These are phyloP conservation scores for Calyptommatus sinebrachiatus DNA, from an alignment of 2,113 vertebrate species.

Conservation along the genomic window DNA sequence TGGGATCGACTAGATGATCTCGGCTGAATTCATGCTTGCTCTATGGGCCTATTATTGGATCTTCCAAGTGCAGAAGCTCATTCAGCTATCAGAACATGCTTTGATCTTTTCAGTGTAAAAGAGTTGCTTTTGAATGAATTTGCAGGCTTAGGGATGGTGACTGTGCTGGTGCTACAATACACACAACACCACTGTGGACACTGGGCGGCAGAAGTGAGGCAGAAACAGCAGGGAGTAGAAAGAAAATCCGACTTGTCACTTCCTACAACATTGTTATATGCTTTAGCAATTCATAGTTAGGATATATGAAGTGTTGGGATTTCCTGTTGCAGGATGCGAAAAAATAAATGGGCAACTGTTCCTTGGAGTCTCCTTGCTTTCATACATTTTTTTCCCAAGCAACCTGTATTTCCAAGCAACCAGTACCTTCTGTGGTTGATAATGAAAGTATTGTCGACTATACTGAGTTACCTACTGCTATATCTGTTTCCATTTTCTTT, in stretches of 20 bases:
- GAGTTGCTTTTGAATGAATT: not conserved
- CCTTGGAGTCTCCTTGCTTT: not conserved
- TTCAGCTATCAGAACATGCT: not conserved
- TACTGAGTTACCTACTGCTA: not conserved
- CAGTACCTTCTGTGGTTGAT: not conserved
- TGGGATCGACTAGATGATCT: slow-evolving; percentile 1
- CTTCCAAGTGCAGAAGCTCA: not conserved
- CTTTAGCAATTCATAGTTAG: too few species aligned
- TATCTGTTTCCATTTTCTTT: not conserved
- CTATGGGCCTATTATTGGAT: not conserved
- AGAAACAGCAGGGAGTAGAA: slow-evolving; percentile 37
- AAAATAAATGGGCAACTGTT: not conserved
- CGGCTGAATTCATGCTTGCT: not conserved
- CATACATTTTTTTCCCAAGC: not conserved
- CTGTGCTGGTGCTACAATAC: not conserved
- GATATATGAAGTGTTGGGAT: not conserved
- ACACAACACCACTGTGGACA: slow-evolving; percentile 26
- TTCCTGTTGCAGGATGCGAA: not conserved
- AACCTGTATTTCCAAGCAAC: not conserved
- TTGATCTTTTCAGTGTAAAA: not conserved
- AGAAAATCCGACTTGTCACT: slow-evolving; percentile 39
- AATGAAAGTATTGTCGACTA: not conserved
- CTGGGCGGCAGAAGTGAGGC: slow-evolving; percentile 65
- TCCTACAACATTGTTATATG: not conserved
- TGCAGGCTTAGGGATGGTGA: not conserved